Base-by-base conservation (phyloP, 2,797 vertebrate genomes). In the Falco biarmicus region DNA sequence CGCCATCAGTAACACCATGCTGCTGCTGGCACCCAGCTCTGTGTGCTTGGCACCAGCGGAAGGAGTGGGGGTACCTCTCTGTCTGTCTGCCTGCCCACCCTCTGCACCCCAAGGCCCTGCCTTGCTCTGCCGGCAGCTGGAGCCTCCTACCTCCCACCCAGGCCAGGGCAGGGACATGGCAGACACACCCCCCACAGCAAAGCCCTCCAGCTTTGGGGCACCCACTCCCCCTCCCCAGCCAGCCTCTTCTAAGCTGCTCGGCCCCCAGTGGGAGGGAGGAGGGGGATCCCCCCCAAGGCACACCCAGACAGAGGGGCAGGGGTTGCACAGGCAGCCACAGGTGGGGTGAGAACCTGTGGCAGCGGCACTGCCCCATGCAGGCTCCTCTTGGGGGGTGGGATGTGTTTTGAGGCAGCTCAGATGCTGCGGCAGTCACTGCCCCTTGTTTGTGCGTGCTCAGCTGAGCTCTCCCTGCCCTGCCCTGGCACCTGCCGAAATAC, bases 11-110 rank as follows among this genome's bases (percentile, higher is more conserved):
- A 47, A 57, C 54, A 5, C 54, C 71, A 10, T 11, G 11, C 71
- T 34, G 73, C 43, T 14, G 56, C 73, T 1, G 3, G 73, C 5
- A 2, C 73, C 56, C 43, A 11, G 25, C n/a, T 29, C 56, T 22
- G 15, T 3, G 4, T 2, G 10, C 54, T 34, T 11, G 2, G 54
- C 43, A 8, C 12, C 2, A 1, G 11, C 15, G 56, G 43, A 37
- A 60, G n/a, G 32, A 47, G 54, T 2, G 59, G 45, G 74, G 59
- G 31, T 15, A 6, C 4, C 74, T 21, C 17, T 15, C 70, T 26
- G 51, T 31, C n/a, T 31, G 56, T 61, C 57, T 57, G 54, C 17
- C 43, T 25, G 56, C n/a, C 45, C 31, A 29, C 43, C 56, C 73
- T 32, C 28, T 0, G 3, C 28, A 13, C 29, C 28, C 57, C 22